These are phyloP conservation scores for Merluccius polli DNA, from an alignment of 2,797 vertebrate genomes.

Conservation along the genomic window DNA sequence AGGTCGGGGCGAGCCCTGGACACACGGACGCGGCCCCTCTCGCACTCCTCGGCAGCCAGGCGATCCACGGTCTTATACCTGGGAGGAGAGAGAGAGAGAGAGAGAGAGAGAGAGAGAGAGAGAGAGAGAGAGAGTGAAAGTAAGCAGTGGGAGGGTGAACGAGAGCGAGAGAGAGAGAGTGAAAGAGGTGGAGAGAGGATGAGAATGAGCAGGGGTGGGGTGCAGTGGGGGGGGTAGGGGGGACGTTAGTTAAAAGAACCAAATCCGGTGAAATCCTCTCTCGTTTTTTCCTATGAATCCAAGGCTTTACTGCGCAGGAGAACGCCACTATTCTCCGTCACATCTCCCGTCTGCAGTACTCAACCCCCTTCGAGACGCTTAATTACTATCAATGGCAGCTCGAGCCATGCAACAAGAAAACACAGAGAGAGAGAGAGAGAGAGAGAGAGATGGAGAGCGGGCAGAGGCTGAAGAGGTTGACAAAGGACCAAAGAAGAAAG, in stretches of 20 bases:
- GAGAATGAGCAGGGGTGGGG: no score
- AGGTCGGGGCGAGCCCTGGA: constrained; percentile 71
- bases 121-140: not conserved
- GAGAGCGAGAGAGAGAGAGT: constrained; percentile 2
- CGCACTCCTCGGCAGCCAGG: constrained; percentile 86
- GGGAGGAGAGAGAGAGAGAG: constrained; percentile 36
- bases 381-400: no score
- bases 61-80: constrained; percentile 96
- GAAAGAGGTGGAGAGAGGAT: not conserved
- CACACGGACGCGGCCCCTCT: constrained; percentile 78
- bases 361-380: no score
- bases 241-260: not conserved
- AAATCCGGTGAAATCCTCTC: not conserved
- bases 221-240: no score
- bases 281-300: not conserved
- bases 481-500: not conserved
- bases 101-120: not conserved
- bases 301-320: not conserved
- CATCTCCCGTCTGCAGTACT: no score
- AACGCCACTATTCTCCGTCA: no score
- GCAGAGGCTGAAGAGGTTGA: not conserved
- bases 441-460: not conserved
- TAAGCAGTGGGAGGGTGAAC: not conserved
- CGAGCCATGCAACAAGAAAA: no score
- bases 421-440: not conserved